Evolutionary conservation across 2,888 invertebrate genomes (phyloP).

Genomic region (Frankliniella fusca): DNA sequence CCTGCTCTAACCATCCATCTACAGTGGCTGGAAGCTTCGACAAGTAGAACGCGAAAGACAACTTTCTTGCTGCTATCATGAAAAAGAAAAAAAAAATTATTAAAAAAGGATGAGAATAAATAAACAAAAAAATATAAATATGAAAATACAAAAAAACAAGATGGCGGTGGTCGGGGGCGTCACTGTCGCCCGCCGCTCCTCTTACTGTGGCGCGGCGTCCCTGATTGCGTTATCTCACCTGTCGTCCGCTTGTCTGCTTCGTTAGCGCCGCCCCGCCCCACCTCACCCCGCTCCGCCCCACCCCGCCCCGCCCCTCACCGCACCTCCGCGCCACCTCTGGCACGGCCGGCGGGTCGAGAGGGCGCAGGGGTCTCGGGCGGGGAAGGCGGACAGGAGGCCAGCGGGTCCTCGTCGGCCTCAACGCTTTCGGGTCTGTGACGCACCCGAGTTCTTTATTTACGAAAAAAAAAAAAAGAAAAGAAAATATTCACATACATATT

Average conservation of each 20-base stretch:
- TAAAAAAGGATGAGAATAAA: background rate
- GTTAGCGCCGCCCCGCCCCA: background rate
- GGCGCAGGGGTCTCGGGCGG: background rate
- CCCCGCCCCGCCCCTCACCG: background rate
- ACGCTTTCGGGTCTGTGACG: too few relatives aligned
- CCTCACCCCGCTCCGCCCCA: background rate
- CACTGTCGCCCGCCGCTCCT: background rate
- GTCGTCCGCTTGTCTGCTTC: slow-evolving; percentile 22
- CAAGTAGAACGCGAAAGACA: too few relatives aligned
- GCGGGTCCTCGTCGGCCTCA: too few relatives aligned
- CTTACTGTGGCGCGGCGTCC: background rate
- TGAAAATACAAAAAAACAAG: background rate
- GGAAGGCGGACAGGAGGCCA: too few relatives aligned
- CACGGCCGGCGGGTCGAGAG: background rate
- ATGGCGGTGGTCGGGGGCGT: background rate
- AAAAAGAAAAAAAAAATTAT: background rate
- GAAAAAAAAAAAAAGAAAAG: too few relatives aligned
- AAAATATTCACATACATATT: too few relatives aligned
- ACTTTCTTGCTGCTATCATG: too few relatives aligned
- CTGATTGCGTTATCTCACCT: slow-evolving; percentile 26
- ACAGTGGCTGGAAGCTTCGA: too few relatives aligned
- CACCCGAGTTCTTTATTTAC: too few relatives aligned
- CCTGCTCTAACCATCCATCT: too few relatives aligned
- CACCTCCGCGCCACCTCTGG: background rate
- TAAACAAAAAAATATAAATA: background rate